phyloP scores from a whole-genome alignment of 2,113 vertebrate genomes.

The Verasper variegatus region DNA sequence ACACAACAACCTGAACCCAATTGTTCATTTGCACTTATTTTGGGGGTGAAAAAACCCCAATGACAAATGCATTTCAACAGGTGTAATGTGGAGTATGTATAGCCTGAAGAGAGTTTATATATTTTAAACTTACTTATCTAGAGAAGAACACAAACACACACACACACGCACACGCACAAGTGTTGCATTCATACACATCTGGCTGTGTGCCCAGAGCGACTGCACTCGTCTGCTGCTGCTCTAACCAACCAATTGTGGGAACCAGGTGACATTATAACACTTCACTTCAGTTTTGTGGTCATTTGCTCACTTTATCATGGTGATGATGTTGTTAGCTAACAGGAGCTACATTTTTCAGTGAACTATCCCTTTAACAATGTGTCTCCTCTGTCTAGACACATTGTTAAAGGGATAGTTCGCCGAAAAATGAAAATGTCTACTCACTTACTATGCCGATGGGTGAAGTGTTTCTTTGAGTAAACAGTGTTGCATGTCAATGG shows the following conservation, averaged over 20 bases:
- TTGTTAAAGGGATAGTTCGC: too few species aligned
- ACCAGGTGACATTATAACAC: neutral
- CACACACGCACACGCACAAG: neutral
- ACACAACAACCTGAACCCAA: conserved; percentile 47
- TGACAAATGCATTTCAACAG: neutral
- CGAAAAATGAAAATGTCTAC: too few species aligned
- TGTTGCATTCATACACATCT: conserved; percentile 16
- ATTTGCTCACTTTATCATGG: neutral
- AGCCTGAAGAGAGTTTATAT: neutral
- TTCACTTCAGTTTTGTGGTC: neutral
- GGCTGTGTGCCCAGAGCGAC: neutral
- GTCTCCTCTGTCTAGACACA: too few species aligned
- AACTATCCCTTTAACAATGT: too few species aligned
- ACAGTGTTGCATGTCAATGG: too few species aligned
- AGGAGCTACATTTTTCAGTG: neutral
- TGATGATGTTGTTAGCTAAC: neutral
- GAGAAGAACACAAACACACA: neutral
- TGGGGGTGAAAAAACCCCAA: conserved; percentile 33
- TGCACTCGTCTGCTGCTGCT: neutral
- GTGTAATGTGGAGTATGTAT: neutral
- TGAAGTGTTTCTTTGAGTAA: too few species aligned
- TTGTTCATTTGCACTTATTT: conserved; percentile 48
- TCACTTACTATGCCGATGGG: too few species aligned
- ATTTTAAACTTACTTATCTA: neutral
- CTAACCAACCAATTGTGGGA: neutral